Percentiles rank a stretch among this genome's conserved stretches.
Evolutionary conservation across 2,797 vertebrate species (phyloP).

Genomic region (Pipistrellus pipistrellus): DNA sequence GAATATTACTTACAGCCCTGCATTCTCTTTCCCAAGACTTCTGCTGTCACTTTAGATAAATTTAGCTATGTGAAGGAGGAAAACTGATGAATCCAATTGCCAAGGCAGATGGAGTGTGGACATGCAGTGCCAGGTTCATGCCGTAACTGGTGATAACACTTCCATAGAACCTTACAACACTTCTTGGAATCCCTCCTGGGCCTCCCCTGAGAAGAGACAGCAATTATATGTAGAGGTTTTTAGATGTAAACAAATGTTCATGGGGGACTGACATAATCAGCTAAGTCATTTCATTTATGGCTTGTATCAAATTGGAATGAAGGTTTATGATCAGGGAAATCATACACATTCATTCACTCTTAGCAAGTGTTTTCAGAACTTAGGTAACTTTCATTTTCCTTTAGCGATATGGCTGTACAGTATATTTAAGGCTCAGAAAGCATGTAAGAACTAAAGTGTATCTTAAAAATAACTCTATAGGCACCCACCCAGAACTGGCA

Average conservation of each 20-base stretch:
- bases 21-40: conserved; percentile 38
- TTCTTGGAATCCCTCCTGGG: conserved; percentile 74
- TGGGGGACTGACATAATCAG: conserved; percentile 55
- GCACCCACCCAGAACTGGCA: too few relatives aligned
- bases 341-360: conserved; percentile 58
- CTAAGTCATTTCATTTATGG: conserved; percentile 36
- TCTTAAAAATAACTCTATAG: conserved; percentile 65
- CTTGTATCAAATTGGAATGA: conserved; percentile 58
- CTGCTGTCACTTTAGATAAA: conserved; percentile 39
- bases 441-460: conserved; percentile 49
- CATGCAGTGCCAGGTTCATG: conserved; percentile 55
- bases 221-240: conserved; percentile 73
- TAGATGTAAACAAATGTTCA: conserved; percentile 68
- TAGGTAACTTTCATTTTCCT: conserved; percentile 51
- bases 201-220: conserved; percentile 73
- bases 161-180: conserved; percentile 74
- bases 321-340: conserved; percentile 45
- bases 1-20: conserved; percentile 32
- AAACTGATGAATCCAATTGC: conserved; percentile 51
- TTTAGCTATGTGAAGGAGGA: conserved; percentile 35
- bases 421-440: conserved; percentile 57
- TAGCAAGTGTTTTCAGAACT: conserved; percentile 60
- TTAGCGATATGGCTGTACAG: conserved; percentile 27
- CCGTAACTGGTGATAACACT: conserved; percentile 71
- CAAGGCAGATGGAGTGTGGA: conserved; percentile 67